Percentiles rank a stretch among this genome's conserved stretches.
Conservation (phyloP, 2,797 vertebrate species). For the Acipenser oxyrinchus region DNA sequence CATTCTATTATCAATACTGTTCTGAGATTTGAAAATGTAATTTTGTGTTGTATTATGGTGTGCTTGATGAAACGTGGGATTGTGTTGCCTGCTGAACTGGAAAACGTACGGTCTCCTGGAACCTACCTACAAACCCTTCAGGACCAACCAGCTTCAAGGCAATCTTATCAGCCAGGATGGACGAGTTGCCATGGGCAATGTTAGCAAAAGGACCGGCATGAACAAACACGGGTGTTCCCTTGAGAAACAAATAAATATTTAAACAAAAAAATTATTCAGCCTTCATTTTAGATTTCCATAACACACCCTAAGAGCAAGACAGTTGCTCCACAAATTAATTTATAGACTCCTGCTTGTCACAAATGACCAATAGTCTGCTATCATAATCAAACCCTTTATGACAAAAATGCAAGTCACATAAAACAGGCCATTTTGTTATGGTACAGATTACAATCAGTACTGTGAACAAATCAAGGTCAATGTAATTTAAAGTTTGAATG, state of each 20-base stretch:
- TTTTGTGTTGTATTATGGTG: not conserved
- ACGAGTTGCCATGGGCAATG: slow-evolving; percentile 98
- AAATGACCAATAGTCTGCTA: not conserved
- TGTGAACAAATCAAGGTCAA: too few relatives aligned
- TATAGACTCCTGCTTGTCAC: not conserved
- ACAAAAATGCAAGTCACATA: too few relatives aligned
- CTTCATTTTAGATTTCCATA: not conserved
- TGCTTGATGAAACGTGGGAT: not conserved
- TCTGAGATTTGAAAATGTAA: too few relatives aligned
- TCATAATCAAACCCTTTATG: not conserved
- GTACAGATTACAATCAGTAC: too few relatives aligned
- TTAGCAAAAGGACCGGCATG: slow-evolving; percentile 97
- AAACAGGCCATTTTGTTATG: too few relatives aligned
- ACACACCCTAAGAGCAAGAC: not conserved
- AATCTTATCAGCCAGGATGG: slow-evolving; percentile 91
- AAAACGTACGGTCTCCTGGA: not conserved
- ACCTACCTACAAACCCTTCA: slow-evolving; percentile 87
- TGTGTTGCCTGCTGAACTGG: not conserved
- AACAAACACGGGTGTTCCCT: slow-evolving; percentile 96
- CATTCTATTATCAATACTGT: too few relatives aligned
- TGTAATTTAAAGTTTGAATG: too few relatives aligned
- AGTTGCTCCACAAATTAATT: not conserved
- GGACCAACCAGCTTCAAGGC: slow-evolving; percentile 92
- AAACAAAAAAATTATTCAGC: too few relatives aligned
- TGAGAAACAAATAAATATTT: slow-evolving; percentile 9